Evolutionary conservation across 2,797 vertebrate species (phyloP), one percentile per base, ranked within the genome.

Genomic region (Tapirus indicus): DNA sequence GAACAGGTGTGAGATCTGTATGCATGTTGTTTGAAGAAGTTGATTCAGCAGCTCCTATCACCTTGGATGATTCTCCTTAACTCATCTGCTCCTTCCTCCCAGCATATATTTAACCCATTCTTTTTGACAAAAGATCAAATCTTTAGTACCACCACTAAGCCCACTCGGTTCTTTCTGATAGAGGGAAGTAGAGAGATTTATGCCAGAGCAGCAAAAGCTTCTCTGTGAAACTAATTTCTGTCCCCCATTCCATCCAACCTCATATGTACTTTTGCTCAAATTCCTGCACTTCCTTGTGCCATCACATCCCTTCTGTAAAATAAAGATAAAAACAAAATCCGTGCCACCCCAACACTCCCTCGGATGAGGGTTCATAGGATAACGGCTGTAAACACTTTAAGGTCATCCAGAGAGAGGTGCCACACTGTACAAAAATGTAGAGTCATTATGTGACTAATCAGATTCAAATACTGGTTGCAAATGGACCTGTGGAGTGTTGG

Each of bases 361-460:
- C 6, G 79, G 66, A 52, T 80, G 62, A 35, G 1, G 4, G 75
- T 92, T 97, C 72, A 91, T 96, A 93, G 95, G 91, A 97, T 97
- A 79, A 72, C 78, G 75, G 32, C 54, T 86, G 12, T 64, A 80
- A 97, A 82, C 72, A 64, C 64, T 27, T 97, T 77, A 95, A 23
- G 21, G 72, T 98, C 75, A 87, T 97, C 96, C 87, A 58, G 86
- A 96, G 85, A 96, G 91, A 96, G 86, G 49, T 95, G 74, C 54
- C 80, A 74, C 68, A 32, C 7, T 68, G 64, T 79, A 86, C 78
- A 79, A 92, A 96, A 95, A 77, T 54, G 44, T 78, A 86, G 96
- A 49, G 86, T 88, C 88, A 88, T 94, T 83, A 94, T 88, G 88
- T 84, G 95, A 92, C 69, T 94, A 82, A 96, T 90, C 66, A 79